Evolutionary conservation across 1,140 invertebrate species (phyloP), one percentile per base, ranked within the genome.

Genomic region (Carposina sasakii): DNA sequence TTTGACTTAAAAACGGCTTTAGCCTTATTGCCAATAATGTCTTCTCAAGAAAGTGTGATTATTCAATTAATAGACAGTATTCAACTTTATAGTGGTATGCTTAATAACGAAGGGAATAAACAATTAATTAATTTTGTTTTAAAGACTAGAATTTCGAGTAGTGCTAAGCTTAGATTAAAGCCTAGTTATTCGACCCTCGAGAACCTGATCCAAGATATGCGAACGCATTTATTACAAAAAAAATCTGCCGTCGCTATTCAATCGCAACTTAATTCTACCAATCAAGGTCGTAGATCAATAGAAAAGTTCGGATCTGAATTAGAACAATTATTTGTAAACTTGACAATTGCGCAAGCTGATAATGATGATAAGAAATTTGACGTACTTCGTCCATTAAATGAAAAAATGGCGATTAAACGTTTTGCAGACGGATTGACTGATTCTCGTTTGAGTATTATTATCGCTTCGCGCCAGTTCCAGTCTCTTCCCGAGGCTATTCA

Each of bases 41-140:
- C 51, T 28, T 49, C 40, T 5, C 37, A 31, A 6, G 62, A 60
- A 33, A 15, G 41, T 15, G 24, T 24, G 5, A 57, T 51, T 9
- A 50, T 54, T 34, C 20, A 62, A 47, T 26, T 66, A 22, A 60
- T 66, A 24, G 63, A 65, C 37, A 41, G 50, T 6, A 60, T 60
- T 20, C 19, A 39, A 30, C 30, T 66, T 21, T 66, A 66, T 21
- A 52, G 48, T 17, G 19, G 36, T n/a, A 37, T 60, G 20, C 49
- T 60, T 4, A n/a, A 5, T 9, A 16, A 13, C n/a, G n/a, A 31
- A 1, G 15, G 12, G 1, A 1, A 47, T 10, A 8, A 19, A n/a
- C 2, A 12, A 2, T 16, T 48, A 19, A 48, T 48, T 8, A n/a
- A 41, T 2, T 48, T 48, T 40, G 36, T 48, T 13, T 21, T 48